Evolutionary conservation across 2,113 vertebrate genomes (phyloP), one percentile per base, ranked within the genome.

Genomic region (Daphoenositta chrysoptera): DNA sequence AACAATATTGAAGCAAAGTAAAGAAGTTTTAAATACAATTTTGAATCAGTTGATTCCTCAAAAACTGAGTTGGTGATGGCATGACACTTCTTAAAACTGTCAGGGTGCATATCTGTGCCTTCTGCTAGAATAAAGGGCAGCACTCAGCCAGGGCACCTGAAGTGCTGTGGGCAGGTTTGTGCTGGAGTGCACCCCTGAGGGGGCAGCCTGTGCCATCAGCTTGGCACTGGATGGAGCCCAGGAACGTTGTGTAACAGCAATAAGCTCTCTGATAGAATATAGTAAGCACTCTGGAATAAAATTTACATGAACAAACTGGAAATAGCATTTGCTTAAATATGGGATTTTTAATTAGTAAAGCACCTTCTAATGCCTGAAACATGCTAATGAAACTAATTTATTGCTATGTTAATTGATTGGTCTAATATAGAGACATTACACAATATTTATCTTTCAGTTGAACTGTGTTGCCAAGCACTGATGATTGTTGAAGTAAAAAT

Each of bases 331-430:
- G 45, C 70, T 93, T 92, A 89, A 94, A 84, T 75, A 39, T 86
- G 64, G 93, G 75, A 83, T 45, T 91, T 94, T 7, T 95, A 90
- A 94, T 96, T 82, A 94, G 86, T 24, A 95, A 90, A 91, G 78
- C 75, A 86, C 35, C 64, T 95, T 39, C 73, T 94, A 91, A 94
- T 91, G 82, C 73, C 82, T 93, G 85, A 91, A 93, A 76, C 39
- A 30, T 78, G 79, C 50, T 95, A 96, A 96, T 93, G 90, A 83
- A 93, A 82, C 64, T 83, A 92, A 97, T 91, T 96, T 95, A 92
- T 96, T 92, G 51, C 90, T 47, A 37, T 47, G 85, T 85, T 90
- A 90, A 83, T 94, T 90, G 75, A 91, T 86, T 91, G 87, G 90
- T 94, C 66, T 90, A 85, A 58, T 56, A 45, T 77, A 77, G 68